Conservation (phyloP, 2,888 invertebrate genomes). For the Zhuqinia jingwanae region DNA sequence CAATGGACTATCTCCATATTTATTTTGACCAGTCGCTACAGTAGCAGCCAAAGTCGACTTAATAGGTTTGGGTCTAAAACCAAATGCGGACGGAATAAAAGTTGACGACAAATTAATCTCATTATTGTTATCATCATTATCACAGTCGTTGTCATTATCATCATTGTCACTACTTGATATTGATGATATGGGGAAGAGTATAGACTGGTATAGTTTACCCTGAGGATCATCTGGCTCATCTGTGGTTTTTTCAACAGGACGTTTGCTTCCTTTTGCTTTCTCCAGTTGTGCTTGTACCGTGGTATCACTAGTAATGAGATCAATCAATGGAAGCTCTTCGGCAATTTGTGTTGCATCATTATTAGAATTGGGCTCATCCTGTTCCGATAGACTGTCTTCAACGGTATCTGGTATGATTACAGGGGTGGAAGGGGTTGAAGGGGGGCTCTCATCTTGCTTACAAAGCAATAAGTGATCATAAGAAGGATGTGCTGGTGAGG, state of each 20-base stretch:
- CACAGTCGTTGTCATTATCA: neutral
- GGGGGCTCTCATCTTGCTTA: too few species aligned
- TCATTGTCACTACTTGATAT: constrained; percentile 59
- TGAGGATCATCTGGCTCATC: constrained; percentile 45
- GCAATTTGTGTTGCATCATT: too few species aligned
- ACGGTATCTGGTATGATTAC: too few species aligned
- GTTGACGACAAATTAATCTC: constrained; percentile 23
- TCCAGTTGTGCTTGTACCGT: neutral
- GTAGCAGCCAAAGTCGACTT: neutral
- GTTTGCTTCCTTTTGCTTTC: constrained; percentile 25
- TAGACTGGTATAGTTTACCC: constrained; percentile 57
- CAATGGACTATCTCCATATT: neutral
- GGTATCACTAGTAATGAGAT: constrained; percentile 2
- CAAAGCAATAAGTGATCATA: constrained; percentile 4
- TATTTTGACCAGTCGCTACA: constrained; percentile 30
- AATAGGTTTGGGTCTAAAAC: neutral
- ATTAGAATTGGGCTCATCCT: too few species aligned
- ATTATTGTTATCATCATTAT: constrained; percentile 54
- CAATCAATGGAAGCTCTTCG: constrained; percentile 23
- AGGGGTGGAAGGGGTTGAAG: too few species aligned
- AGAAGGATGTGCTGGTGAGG: constrained; percentile 11
- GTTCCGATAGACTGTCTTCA: too few species aligned
- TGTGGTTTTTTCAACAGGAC: neutral
- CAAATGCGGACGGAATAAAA: constrained; percentile 39
- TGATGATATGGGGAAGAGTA: constrained; percentile 15